These are phyloP conservation scores for Caenorhabditis doughertyi DNA, from an alignment of 2,888 invertebrate genomes.

Conservation along the genomic window DNA sequence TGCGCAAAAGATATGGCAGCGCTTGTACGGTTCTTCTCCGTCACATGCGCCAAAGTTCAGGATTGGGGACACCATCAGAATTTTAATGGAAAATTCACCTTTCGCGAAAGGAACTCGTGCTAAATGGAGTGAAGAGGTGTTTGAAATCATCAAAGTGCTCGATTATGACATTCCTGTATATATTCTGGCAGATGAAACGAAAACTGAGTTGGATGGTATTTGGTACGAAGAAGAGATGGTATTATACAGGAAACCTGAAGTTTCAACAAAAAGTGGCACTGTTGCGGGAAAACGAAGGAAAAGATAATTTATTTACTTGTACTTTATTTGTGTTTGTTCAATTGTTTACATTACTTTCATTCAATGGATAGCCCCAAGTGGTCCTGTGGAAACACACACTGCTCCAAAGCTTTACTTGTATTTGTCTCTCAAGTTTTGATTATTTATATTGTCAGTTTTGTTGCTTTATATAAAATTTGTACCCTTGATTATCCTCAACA, in stretches of 20 bases:
- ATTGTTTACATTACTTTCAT: neutral
- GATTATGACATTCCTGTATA: constrained; percentile 24
- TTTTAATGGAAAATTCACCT: constrained; percentile 15
- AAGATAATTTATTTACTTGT: neutral
- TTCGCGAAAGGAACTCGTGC: constrained; percentile 26
- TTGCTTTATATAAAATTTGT: constrained; percentile 12
- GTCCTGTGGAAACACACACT: constrained; percentile 7
- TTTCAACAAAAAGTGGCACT: neutral
- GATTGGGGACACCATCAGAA: constrained; percentile 4
- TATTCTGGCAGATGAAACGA: constrained; percentile 1
- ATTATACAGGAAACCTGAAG: neutral
- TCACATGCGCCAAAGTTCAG: neutral
- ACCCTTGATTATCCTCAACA: neutral
- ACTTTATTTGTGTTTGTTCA: neutral
- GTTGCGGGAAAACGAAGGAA: neutral
- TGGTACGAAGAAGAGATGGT: constrained; percentile 18
- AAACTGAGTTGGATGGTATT: constrained; percentile 23
- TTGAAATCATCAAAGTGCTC: constrained; percentile 4
- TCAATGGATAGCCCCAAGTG: constrained; percentile 7
- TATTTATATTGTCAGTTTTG: constrained; percentile 9
- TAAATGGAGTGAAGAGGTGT: constrained; percentile 19
- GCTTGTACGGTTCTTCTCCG: neutral
- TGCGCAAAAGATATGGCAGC: constrained; percentile 8
- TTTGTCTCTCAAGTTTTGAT: constrained; percentile 12
- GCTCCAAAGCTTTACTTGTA: constrained; percentile 16